phyloP scores from a whole-genome alignment of 2,888 invertebrate species.

The Frankliniella fusca region DNA sequence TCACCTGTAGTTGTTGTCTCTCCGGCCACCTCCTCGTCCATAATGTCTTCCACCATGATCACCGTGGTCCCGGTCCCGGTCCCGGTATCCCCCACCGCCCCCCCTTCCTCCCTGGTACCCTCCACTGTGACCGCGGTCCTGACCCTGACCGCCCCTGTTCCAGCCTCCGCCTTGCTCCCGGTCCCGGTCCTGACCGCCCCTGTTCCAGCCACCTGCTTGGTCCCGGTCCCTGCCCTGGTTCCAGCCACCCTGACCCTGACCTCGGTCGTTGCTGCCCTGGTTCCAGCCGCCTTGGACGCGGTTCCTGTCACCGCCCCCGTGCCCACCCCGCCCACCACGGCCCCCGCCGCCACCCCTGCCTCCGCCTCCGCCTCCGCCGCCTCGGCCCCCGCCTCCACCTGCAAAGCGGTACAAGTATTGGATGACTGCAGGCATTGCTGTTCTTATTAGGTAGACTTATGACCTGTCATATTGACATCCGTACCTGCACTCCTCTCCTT shows the following conservation, averaged over 20 bases:
- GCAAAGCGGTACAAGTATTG: conserved; percentile 31
- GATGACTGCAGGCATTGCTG: conserved; percentile 10
- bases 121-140: conserved; percentile 43
- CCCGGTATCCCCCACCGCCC: conserved; percentile 32
- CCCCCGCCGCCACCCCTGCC: conserved; percentile 39
- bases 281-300: conserved; percentile 50
- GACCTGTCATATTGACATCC: background rate
- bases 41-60: conserved; percentile 30
- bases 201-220: conserved; percentile 34
- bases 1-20: conserved; percentile 29
- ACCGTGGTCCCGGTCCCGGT: conserved; percentile 27
- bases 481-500: conserved; percentile 48
- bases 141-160: conserved; percentile 41
- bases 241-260: conserved; percentile 38
- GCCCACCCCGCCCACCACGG: conserved; percentile 42
- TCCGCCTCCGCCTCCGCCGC: conserved; percentile 32
- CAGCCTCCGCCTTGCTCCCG: conserved; percentile 41
- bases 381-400: conserved; percentile 49
- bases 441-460: background rate
- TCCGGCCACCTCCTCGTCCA: conserved; percentile 31
- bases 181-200: conserved; percentile 34
- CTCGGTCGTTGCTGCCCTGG: conserved; percentile 43
- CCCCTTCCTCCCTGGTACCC: conserved; percentile 42
- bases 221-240: conserved; percentile 28
- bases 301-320: conserved; percentile 44